Evolutionary conservation across 2,113 vertebrate genomes (phyloP).

Genomic region (Brachypodius melanocephalos): DNA sequence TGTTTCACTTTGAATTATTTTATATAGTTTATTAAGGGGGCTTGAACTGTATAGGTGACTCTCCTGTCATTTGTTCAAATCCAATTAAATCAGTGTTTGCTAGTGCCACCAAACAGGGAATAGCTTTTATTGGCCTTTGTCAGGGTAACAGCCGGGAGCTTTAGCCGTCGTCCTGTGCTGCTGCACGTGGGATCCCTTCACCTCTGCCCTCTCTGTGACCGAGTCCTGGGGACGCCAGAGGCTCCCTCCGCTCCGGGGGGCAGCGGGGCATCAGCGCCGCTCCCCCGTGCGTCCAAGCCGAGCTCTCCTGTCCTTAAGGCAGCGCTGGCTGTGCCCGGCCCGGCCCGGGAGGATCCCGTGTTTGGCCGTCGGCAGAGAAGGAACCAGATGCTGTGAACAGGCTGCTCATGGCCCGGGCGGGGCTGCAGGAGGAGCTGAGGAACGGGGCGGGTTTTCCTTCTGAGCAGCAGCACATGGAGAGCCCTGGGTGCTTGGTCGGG

Average conservation of each 20-base stretch:
- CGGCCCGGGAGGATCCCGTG: neutral
- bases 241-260: neutral
- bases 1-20: neutral
- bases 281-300: neutral
- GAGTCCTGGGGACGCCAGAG: neutral
- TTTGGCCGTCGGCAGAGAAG: neutral
- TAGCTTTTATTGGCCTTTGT: neutral
- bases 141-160: neutral
- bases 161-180: neutral
- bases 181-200: neutral
- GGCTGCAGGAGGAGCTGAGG: neutral
- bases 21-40: neutral
- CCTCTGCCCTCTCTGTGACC: neutral
- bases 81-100: neutral
- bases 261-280: neutral
- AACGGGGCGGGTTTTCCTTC: neutral
- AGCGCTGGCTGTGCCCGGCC: neutral
- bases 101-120: neutral
- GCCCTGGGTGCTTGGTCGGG: neutral
- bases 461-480: accelerated
- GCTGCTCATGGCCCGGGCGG: accelerated
- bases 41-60: neutral
- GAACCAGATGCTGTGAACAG: neutral
- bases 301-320: neutral
- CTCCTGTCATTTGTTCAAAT: neutral